Conservation (phyloP, 1,140 invertebrate genomes). For the Papilio dardanus region DNA sequence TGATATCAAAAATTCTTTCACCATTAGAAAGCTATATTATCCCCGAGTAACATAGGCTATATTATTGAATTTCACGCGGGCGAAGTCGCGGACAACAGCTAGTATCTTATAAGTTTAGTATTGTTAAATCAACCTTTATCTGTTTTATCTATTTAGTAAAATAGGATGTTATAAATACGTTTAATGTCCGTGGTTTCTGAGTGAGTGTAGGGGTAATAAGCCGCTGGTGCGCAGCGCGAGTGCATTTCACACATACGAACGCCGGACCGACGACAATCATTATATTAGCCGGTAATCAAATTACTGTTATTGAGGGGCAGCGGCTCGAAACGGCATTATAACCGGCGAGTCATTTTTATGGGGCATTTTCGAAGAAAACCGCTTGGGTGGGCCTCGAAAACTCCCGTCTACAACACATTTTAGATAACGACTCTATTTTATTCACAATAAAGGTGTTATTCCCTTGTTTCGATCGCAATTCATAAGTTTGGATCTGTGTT, state of each 20-base stretch:
- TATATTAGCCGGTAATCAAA: constrained; percentile 50
- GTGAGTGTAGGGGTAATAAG: constrained; percentile 21
- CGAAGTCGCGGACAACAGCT: neutral
- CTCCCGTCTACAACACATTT: constrained; percentile 10
- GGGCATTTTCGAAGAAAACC: constrained; percentile 64
- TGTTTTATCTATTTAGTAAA: neutral
- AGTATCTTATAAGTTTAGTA: neutral
- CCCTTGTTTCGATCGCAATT: constrained; percentile 14
- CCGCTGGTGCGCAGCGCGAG: neutral
- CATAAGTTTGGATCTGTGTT: constrained; percentile 41
- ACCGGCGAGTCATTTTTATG: constrained; percentile 61
- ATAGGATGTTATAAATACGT: neutral
- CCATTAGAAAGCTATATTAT: no score
- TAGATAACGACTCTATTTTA: constrained; percentile 34
- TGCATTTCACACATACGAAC: constrained; percentile 34
- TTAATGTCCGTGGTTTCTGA: neutral
- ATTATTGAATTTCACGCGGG: neutral
- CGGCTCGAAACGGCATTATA: constrained; percentile 44
- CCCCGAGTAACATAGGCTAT: no score
- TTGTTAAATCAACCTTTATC: neutral
- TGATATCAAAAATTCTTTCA: no score
- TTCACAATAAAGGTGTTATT: constrained; percentile 41
- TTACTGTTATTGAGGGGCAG: constrained; percentile 45
- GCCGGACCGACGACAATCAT: constrained; percentile 39
- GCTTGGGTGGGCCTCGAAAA: constrained; percentile 59